Conservation (phyloP, 53 echinoderm and acorn worm species). For the Echinometra lucunter region DNA sequence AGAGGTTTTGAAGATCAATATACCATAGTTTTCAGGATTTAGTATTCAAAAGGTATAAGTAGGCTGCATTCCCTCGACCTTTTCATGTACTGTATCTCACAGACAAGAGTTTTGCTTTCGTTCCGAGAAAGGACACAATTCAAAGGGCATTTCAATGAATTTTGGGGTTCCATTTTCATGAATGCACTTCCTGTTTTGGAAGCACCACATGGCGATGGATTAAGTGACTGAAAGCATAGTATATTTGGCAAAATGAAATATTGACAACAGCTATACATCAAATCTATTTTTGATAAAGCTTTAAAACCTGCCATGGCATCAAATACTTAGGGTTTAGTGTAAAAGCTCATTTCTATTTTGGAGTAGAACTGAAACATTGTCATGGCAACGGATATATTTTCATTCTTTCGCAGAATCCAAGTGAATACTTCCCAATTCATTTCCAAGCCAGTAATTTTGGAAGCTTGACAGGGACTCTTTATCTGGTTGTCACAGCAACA, state of each 20-base stretch:
- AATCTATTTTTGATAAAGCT: not conserved
- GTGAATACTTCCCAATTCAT: conserved; percentile 4
- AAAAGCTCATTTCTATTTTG: conserved; percentile 3
- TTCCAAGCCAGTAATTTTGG: conserved; percentile 32
- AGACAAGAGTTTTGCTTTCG: no score
- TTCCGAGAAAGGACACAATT: no score
- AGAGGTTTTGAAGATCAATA: no score
- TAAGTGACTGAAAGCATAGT: not conserved
- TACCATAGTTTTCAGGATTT: no score
- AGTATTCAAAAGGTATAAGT: no score
- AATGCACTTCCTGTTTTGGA: not conserved
- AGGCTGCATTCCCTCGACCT: not conserved
- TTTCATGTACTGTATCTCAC: no score
- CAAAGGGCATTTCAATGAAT: not conserved
- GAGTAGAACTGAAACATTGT: not conserved
- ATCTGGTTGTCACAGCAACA: conserved; percentile 47
- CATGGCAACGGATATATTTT: not conserved
- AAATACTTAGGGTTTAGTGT: not conserved
- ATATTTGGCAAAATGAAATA: not conserved
- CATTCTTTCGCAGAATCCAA: not conserved
- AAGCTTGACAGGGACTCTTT: conserved; percentile 30
- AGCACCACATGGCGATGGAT: not conserved
- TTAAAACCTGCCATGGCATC: not conserved
- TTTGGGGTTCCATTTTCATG: not conserved
- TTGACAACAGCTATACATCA: not conserved